phyloP scores from a whole-genome alignment of 2,888 invertebrate genomes.

The Pseudanteris insignis region DNA sequence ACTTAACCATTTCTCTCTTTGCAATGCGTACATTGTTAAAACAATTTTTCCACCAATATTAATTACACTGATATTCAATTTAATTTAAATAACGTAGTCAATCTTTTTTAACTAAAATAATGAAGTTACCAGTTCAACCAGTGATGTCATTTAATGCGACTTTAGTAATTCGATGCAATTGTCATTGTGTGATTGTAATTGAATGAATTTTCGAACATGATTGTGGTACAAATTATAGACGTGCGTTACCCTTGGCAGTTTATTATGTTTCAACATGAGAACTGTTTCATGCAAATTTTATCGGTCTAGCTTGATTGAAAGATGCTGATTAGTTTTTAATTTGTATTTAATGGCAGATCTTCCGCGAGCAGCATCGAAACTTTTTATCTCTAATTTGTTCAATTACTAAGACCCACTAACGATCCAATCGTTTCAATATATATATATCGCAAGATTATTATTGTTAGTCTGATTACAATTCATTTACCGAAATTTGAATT shows the following conservation, averaged over 20 bases:
- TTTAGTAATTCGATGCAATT: slow-evolving; percentile 27
- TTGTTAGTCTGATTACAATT: background rate
- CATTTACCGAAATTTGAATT: slow-evolving; percentile 8
- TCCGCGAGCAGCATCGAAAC: too few relatives aligned
- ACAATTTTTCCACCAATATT: too few relatives aligned
- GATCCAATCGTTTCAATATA: too few relatives aligned
- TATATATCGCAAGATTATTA: background rate
- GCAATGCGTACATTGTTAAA: too few relatives aligned
- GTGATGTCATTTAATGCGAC: slow-evolving; percentile 21
- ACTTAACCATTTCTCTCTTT: too few relatives aligned
- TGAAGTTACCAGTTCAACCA: slow-evolving; percentile 19
- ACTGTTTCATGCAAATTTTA: slow-evolving; percentile 36
- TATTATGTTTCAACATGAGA: slow-evolving; percentile 38
- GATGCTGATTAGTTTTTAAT: slow-evolving; percentile 41
- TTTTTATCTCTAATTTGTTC: too few relatives aligned
- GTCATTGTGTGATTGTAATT: slow-evolving; percentile 37
- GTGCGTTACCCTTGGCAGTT: slow-evolving; percentile 40
- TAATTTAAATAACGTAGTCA: too few relatives aligned
- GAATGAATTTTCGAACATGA: slow-evolving; percentile 40
- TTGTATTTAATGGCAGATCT: slow-evolving; percentile 36
- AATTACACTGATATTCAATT: too few relatives aligned
- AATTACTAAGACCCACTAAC: slow-evolving; percentile 5
- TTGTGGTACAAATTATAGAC: slow-evolving; percentile 39
- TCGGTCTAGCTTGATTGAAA: slow-evolving; percentile 27
- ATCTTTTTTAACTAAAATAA: slow-evolving; percentile 3